Conservation (phyloP, 2,888 invertebrate genomes). For the Urechis unicinctus region DNA sequence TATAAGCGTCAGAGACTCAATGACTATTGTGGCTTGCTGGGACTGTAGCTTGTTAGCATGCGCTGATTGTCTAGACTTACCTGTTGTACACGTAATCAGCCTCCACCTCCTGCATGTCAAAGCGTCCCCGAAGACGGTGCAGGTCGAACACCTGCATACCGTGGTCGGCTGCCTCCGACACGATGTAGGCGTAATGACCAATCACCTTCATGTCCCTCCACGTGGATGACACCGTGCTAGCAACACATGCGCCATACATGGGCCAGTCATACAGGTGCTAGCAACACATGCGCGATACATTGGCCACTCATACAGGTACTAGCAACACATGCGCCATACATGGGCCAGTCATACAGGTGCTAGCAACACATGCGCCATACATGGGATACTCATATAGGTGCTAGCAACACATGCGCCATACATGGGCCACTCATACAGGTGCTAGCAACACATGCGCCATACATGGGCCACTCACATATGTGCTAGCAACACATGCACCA, state of each 20-base stretch:
- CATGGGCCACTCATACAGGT: not conserved
- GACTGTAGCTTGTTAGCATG: no score
- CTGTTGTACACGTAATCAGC: not conserved
- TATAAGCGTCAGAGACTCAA: no score
- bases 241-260: not conserved
- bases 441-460: no score
- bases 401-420: not conserved
- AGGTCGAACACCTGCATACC: conserved; percentile 1
- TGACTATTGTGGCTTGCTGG: no score
- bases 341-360: not conserved
- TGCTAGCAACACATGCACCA: not conserved
- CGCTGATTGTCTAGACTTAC: no score
- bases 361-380: no score
- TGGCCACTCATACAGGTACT: not conserved
- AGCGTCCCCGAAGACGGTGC: not conserved
- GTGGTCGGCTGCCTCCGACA: not conserved
- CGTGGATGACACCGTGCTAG: not conserved
- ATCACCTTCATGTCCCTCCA: conserved; percentile 3
- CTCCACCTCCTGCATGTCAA: not conserved
- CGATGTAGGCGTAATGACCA: not conserved
- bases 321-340: not conserved
- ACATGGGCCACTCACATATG: not conserved
- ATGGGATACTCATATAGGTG: not conserved
- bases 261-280: not conserved
- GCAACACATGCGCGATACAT: no score